A percentile compares a stretch with the other conserved stretches of the same genome.
Evolutionary conservation across 2,797 vertebrate genomes (phyloP).

Genomic region (Cephalopachus bancanus): DNA sequence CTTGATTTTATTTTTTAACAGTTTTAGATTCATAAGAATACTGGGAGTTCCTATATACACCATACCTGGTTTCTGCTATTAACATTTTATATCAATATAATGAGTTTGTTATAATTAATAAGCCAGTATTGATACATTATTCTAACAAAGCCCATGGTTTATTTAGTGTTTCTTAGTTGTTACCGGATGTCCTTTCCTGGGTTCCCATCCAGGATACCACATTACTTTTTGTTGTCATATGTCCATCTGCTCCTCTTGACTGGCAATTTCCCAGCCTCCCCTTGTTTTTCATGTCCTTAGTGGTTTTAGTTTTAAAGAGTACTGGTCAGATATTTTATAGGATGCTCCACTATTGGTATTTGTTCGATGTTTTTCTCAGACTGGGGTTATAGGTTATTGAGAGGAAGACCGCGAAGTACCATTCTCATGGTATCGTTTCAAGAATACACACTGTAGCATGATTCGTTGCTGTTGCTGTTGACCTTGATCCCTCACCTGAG

Average conservation of each 20-base stretch:
- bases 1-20: neutral
- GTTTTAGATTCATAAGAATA: neutral
- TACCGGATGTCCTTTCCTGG: neutral
- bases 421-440: neutral
- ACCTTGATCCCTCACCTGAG: neutral
- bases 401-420: neutral
- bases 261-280: neutral
- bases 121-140: neutral
- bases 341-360: neutral
- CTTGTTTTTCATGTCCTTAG: neutral
- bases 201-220: neutral
- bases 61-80: neutral
- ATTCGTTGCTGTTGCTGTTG: neutral
- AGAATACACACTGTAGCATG: neutral
- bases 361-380: neutral
- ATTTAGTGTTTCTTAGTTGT: neutral
- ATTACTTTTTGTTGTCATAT: neutral
- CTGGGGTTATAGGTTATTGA: neutral
- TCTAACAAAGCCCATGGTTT: conserved; percentile 12
- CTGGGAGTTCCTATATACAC: neutral
- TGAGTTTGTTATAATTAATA: neutral
- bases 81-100: neutral
- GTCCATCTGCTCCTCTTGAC: neutral
- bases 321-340: neutral
- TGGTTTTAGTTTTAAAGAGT: conserved; percentile 27